Base-by-base conservation (phyloP, 2,888 invertebrate species). In the Apamea anceps region DNA sequence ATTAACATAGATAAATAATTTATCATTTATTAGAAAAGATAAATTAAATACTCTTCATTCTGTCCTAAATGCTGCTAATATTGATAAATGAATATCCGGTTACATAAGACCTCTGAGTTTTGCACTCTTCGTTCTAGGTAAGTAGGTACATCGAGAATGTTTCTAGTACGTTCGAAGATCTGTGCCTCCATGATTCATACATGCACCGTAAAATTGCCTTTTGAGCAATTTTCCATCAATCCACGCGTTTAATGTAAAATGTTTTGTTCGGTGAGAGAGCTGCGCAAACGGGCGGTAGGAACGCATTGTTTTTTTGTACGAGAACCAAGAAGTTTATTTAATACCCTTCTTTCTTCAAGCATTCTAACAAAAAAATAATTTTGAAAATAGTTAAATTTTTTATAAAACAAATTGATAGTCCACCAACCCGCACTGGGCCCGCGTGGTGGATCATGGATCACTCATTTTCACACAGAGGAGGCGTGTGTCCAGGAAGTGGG, bases 181-280 rank as follows among this genome's bases (percentile, higher is more conserved):
- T 77, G 67, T 76, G 48, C 28, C 57, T 68, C 54, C 54, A 71
- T 82, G 80, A 79, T 75, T 84, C 83, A 81, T 79, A 82, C 74
- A 84, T 83, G 77, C 81, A 72, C 89, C 85, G 88, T 88, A 87
- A 85, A 81, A 87, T 89, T 84, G 83, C 88, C 48, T 78, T 91
- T 93, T 91, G 91, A 91, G 93, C 91, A 94, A 95, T 95, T 95
- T 95, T 90, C 93, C 93, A 93, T 93, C 94, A 94, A 94, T 94
- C 93, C 91, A 82, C 85, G 87, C 92, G 92, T 94, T 94, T 93
- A 93, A 92, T 93, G 91, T 87, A 87, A 88, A 86, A 91, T 90
- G 93, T 92, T 93, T 94, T 93, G 93, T 94, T 93, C 86, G 81
- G 85, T 77, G 78, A 62, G 67, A 60, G 68, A 75, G 25, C 5